Conservation (phyloP, 2,888 invertebrate species). For the Bimastos eiseni region DNA sequence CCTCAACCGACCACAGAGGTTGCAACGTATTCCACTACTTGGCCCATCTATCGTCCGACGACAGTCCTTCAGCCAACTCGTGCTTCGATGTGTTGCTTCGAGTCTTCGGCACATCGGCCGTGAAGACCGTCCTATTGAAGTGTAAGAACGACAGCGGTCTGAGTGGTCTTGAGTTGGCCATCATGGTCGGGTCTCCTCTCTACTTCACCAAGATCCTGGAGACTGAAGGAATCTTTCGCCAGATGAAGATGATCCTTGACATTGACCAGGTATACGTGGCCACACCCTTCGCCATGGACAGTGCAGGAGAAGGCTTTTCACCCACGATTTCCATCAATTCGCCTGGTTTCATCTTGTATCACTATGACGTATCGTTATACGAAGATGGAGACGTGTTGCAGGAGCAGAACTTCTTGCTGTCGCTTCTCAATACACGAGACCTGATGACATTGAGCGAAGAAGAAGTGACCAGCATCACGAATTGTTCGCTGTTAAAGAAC, state of each 20-base stretch:
- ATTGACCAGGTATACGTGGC: not conserved
- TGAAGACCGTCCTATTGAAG: not conserved
- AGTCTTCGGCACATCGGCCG: not conserved
- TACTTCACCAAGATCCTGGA: not conserved
- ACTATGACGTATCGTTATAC: not conserved
- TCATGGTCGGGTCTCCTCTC: not conserved
- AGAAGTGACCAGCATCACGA: not conserved
- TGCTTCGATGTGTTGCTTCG: not conserved
- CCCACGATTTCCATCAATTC: not conserved
- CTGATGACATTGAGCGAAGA: not conserved
- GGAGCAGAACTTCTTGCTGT: not conserved
- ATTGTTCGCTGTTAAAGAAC: not conserved
- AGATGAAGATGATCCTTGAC: not conserved
- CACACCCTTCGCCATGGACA: not conserved
- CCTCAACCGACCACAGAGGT: not conserved
- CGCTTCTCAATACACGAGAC: not conserved
- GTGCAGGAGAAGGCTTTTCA: not conserved
- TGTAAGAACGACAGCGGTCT: not conserved
- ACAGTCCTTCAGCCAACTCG: not conserved
- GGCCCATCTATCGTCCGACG: not conserved
- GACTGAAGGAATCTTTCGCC: not conserved
- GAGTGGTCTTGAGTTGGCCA: conserved; percentile 18
- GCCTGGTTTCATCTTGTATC: not conserved
- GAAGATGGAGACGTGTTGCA: conserved; percentile 18
- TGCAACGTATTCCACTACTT: conserved; percentile 21